Evolutionary conservation across 2,888 invertebrate genomes (phyloP).

Genomic region (Trichopria drosophilae): DNA sequence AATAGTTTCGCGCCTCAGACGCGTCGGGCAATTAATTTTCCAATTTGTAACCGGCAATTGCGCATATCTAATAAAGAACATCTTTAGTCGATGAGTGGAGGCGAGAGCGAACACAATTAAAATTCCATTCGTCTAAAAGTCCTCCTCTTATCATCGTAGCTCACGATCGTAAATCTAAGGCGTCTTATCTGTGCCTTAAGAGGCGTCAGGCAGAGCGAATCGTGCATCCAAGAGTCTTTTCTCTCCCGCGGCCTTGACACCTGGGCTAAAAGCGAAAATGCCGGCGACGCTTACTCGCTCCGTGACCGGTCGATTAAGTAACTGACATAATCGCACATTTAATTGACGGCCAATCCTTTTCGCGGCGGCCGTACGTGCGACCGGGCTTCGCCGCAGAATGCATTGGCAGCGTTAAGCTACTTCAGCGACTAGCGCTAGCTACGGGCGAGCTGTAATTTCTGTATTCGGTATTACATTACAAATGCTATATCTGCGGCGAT

Average conservation of each 20-base stretch:
- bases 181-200: no score
- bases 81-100: no score
- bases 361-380: slow-evolving; percentile 14
- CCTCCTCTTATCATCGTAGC: no score
- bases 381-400: slow-evolving; percentile 24
- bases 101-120: no score
- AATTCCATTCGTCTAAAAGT: no score
- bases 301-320: slow-evolving; percentile 25
- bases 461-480: slow-evolving; percentile 31
- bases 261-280: slow-evolving; percentile 18
- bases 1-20: no score
- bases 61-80: no score
- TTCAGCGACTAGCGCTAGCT: slow-evolving; percentile 25
- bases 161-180: no score
- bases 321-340: slow-evolving; percentile 29
- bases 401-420: slow-evolving; percentile 28
- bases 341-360: slow-evolving; percentile 24
- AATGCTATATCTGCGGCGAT: slow-evolving; percentile 16
- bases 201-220: no score
- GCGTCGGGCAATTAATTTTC: no score
- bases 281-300: neutral
- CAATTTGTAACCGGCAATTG: no score
- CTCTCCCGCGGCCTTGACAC: slow-evolving; percentile 3
- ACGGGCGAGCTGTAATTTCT: slow-evolving; percentile 16
- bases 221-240: no score